Conservation (phyloP, 2,113 vertebrate genomes). For the Salvator merianae region DNA sequence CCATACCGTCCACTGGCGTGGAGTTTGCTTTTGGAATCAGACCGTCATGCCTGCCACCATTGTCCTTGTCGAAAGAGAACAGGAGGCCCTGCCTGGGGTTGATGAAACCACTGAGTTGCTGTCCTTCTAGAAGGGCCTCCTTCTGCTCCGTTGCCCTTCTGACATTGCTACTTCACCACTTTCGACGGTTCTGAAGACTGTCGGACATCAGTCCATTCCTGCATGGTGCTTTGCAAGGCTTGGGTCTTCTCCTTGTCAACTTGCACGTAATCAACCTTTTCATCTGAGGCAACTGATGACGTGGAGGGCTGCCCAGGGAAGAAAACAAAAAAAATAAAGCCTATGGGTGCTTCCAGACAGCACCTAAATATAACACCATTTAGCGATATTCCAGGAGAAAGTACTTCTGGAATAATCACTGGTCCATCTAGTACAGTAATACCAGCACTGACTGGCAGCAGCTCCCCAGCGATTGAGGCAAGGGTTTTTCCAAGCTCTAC, state of each 20-base stretch:
- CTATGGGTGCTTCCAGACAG: too few species aligned
- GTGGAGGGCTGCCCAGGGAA: constrained; percentile 87
- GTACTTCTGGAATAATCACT: too few species aligned
- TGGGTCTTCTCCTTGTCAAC: constrained; percentile 98
- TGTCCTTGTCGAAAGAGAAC: background rate
- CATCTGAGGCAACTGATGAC: constrained; percentile 91
- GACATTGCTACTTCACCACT: constrained; percentile 78
- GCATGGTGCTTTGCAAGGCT: constrained; percentile 97
- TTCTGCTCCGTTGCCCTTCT: background rate
- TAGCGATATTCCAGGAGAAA: too few species aligned
- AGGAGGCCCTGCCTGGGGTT: background rate
- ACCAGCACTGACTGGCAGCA: too few species aligned
- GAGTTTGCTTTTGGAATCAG: constrained; percentile 30
- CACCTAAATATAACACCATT: too few species aligned
- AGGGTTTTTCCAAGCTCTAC: too few species aligned
- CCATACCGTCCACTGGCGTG: constrained; percentile 60
- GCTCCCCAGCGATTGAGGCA: too few species aligned
- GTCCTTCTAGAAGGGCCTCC: rapidly evolving
- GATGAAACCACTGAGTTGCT: background rate
- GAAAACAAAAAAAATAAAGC: constrained; percentile 32
- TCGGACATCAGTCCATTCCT: constrained; percentile 97
- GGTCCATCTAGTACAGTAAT: too few species aligned
- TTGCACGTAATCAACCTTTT: constrained; percentile 98
- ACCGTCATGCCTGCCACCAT: background rate
- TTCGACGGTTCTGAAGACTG: constrained; percentile 92